Conservation (phyloP, 2,797 vertebrate species). For the Notolepis coatsorum region DNA sequence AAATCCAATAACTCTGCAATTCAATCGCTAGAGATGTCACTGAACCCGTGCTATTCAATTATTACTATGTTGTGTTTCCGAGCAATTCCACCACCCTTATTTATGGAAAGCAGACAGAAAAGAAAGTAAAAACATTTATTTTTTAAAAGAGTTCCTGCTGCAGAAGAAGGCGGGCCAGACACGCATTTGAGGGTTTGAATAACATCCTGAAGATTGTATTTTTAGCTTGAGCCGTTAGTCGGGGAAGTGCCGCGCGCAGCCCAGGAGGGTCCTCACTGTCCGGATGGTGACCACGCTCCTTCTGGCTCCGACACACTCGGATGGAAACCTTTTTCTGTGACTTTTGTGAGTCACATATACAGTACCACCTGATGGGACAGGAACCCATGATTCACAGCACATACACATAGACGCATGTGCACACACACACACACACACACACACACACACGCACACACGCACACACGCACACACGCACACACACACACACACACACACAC, state of each 20-base stretch:
- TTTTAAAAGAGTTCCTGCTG: slow-evolving; percentile 51
- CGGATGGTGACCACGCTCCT: slow-evolving; percentile 55
- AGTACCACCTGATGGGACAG: slow-evolving; percentile 64
- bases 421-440: slow-evolving; percentile 22
- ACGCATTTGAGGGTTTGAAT: slow-evolving; percentile 65
- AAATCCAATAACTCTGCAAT: no score
- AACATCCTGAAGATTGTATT: slow-evolving; percentile 77
- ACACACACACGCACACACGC: slow-evolving; percentile 4
- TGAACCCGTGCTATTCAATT: slow-evolving; percentile 46
- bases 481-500: not conserved
- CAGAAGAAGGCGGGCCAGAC: slow-evolving; percentile 59
- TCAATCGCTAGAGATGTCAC: slow-evolving; percentile 51
- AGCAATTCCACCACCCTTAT: slow-evolving; percentile 64
- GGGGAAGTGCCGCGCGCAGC: slow-evolving; percentile 48
- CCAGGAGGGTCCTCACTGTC: slow-evolving; percentile 52
- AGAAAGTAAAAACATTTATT: no score
- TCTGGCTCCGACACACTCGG: slow-evolving; percentile 60
- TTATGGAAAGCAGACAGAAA: slow-evolving; percentile 63
- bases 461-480: not conserved
- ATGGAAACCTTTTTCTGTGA: slow-evolving; percentile 62
- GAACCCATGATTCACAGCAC: slow-evolving; percentile 39
- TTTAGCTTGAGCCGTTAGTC: slow-evolving; percentile 65
- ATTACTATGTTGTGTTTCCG: slow-evolving; percentile 64
- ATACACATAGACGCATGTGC: not conserved
- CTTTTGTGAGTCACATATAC: slow-evolving; percentile 73